Evolutionary conservation across 2,888 invertebrate genomes (phyloP).

Genomic region (Drosophila flavopinicola): DNA sequence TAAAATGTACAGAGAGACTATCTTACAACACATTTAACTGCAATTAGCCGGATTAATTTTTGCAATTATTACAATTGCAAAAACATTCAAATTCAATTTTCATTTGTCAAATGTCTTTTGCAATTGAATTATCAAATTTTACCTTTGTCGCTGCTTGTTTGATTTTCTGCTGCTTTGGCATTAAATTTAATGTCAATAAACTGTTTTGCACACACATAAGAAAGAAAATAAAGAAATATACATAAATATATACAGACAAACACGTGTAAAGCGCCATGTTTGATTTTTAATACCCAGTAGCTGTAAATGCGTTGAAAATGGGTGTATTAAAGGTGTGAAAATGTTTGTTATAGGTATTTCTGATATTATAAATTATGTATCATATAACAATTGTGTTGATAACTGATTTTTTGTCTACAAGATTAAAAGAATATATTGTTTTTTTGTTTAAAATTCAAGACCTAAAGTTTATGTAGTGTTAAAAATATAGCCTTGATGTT

Average conservation of each 20-base stretch:
- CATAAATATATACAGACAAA: not conserved
- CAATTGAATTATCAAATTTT: slow-evolving; percentile 40
- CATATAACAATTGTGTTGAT: too few relatives aligned
- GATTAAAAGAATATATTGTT: not conserved
- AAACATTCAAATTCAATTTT: slow-evolving; percentile 48
- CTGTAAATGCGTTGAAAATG: rapidly evolving
- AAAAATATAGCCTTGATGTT: too few relatives aligned
- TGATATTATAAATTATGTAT: too few relatives aligned
- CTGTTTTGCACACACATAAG: slow-evolving; percentile 10
- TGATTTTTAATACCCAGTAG: slow-evolving; percentile 7
- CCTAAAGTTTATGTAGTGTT: too few relatives aligned
- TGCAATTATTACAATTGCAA: slow-evolving; percentile 17
- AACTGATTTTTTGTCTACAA: too few relatives aligned
- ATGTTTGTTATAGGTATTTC: too few relatives aligned
- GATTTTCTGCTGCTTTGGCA: slow-evolving; percentile 31
- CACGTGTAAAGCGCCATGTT: slow-evolving; percentile 51
- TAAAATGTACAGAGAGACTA: slow-evolving; percentile 3
- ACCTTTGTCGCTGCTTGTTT: slow-evolving; percentile 6
- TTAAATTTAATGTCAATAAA: slow-evolving; percentile 59
- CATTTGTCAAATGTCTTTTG: slow-evolving; percentile 45
- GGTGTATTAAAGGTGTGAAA: not conserved
- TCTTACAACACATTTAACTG: slow-evolving; percentile 8
- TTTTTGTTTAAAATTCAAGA: too few relatives aligned
- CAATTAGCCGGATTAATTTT: slow-evolving; percentile 25
- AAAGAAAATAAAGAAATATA: not conserved